Percentiles rank a stretch among this genome's conserved stretches.
These are phyloP conservation scores for Indicator indicator DNA, from an alignment of 2,113 vertebrate genomes.

Conservation along the genomic window DNA sequence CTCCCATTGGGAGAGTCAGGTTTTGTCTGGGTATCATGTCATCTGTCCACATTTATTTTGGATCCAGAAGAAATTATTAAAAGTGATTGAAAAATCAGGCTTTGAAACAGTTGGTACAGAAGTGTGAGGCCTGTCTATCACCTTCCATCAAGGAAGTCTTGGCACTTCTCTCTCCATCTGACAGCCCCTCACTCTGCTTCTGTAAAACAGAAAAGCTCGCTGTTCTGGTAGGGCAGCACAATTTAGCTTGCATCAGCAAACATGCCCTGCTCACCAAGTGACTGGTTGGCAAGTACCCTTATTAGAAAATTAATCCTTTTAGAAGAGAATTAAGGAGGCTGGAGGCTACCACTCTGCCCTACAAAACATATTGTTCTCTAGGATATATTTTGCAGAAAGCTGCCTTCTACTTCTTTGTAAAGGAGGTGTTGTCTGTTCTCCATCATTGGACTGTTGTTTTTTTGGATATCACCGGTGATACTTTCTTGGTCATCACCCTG, in stretches of 20 bases:
- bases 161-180: slow-evolving; percentile 16
- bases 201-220: neutral
- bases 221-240: neutral
- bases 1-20: slow-evolving; percentile 50
- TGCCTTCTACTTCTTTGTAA: neutral
- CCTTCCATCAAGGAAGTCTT: slow-evolving; percentile 42
- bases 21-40: slow-evolving; percentile 71
- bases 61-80: slow-evolving; percentile 59
- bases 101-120: slow-evolving; percentile 45
- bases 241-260: neutral
- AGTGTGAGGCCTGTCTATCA: slow-evolving; percentile 58
- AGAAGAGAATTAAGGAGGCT: neutral
- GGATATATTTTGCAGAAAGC: neutral
- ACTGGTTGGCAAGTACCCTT: neutral
- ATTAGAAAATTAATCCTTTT: neutral
- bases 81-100: slow-evolving; percentile 66
- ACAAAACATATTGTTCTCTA: neutral
- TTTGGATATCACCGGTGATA: neutral
- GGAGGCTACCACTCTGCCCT: neutral
- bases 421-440: neutral
- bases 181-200: neutral
- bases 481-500: neutral
- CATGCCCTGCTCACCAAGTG: neutral
- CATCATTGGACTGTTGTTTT: neutral
- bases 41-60: slow-evolving; percentile 63